Evolutionary conservation across 2,888 invertebrate species (phyloP).

Genomic region (Melanostoma scalare): DNA sequence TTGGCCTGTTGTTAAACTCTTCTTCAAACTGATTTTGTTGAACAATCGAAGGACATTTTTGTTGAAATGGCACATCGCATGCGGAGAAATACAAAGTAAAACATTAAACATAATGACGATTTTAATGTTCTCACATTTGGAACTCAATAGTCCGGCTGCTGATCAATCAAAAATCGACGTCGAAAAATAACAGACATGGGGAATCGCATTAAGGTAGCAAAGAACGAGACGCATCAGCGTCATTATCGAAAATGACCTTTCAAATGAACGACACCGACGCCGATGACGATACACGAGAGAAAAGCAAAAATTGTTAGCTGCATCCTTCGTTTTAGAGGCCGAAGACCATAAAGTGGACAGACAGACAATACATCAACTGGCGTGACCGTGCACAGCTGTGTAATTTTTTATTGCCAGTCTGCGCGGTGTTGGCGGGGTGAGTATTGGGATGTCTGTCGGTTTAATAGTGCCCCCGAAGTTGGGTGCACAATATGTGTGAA

Average conservation of each 20-base stretch:
- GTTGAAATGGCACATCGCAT: conserved; percentile 26
- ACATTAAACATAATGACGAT: conserved; percentile 67
- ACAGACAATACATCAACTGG: conserved; percentile 74
- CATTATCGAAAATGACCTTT: conserved; percentile 71
- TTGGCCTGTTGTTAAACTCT: conserved; percentile 42
- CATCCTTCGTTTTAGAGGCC: conserved; percentile 28
- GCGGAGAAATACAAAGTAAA: conserved; percentile 49
- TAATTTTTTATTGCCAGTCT: conserved; percentile 62
- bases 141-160: conserved; percentile 11
- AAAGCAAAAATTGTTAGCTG: neutral
- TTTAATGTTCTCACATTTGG: neutral
- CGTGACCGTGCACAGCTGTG: conserved; percentile 74
- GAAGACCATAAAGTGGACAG: conserved; percentile 55
- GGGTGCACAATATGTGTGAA: conserved; percentile 69
- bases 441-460: conserved; percentile 30
- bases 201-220: conserved; percentile 39
- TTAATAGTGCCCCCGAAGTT: conserved; percentile 29
- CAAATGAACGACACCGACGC: neutral
- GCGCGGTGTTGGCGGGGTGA: conserved; percentile 34
- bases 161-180: conserved; percentile 64
- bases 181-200: conserved; percentile 4
- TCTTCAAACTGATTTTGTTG: conserved; percentile 61
- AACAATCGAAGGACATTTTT: conserved; percentile 55
- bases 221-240: conserved; percentile 49
- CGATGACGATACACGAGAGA: conserved; percentile 15